These are phyloP conservation scores for Rhizoglyphus robini DNA, from an alignment of 1,140 invertebrate genomes.

Conservation along the genomic window DNA sequence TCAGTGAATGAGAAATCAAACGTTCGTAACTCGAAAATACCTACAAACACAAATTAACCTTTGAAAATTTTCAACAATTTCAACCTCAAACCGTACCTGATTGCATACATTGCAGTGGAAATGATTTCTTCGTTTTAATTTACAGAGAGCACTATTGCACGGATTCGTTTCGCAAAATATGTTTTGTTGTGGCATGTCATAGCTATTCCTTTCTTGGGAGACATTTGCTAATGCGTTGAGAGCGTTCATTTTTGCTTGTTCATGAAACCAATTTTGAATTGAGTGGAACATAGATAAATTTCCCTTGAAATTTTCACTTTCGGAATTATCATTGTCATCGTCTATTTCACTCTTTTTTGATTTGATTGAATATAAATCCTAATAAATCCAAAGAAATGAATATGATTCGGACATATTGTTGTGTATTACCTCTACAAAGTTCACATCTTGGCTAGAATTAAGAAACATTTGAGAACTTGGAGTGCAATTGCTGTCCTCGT, in stretches of 20 bases:
- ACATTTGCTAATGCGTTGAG: neutral
- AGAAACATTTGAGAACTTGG: no score
- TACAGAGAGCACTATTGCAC: slow-evolving; percentile 68
- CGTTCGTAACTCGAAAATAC: slow-evolving; percentile 36
- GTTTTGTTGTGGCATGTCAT: neutral
- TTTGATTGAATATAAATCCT: neutral
- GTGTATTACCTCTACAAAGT: no score
- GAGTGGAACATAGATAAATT: neutral
- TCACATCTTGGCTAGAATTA: neutral
- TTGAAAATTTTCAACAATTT: slow-evolving; percentile 10
- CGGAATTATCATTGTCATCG: neutral
- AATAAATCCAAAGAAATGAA: no score
- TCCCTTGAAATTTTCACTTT: neutral
- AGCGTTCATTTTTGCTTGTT: neutral
- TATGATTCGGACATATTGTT: no score
- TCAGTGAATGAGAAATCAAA: slow-evolving; percentile 35
- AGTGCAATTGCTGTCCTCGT: no score
- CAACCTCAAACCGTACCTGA: slow-evolving; percentile 40
- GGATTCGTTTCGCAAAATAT: neutral
- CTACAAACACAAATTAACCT: slow-evolving; percentile 11
- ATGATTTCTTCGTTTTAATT: slow-evolving; percentile 66
- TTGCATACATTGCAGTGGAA: slow-evolving; percentile 76
- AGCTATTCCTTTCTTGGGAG: neutral
- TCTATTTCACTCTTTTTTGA: neutral
- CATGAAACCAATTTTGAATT: neutral